A percentile compares a stretch with the other conserved stretches of the same genome.
phyloP scores from a whole-genome alignment of 2,888 invertebrate genomes.

The Agonopterix heracliana region DNA sequence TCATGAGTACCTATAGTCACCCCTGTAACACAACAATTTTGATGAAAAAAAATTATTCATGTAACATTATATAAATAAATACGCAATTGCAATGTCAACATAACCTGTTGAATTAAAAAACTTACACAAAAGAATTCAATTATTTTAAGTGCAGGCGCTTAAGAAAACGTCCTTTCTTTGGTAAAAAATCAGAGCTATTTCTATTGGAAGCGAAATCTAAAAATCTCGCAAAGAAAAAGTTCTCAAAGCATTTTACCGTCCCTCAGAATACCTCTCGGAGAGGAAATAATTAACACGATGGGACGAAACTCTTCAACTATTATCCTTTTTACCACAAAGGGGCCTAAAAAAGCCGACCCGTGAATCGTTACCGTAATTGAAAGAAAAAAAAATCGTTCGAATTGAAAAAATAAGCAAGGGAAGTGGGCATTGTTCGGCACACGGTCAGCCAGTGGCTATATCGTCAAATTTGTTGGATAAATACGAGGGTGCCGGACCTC shows the following conservation, averaged over 20 bases:
- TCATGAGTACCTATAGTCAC: too few relatives aligned
- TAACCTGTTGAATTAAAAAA: too few relatives aligned
- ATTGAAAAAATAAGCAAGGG: conserved; percentile 23
- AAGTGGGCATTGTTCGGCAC: conserved; percentile 18
- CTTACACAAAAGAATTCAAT: too few relatives aligned
- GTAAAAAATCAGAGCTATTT: not conserved
- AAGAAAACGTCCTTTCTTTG: not conserved
- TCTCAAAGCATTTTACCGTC: conserved; percentile 8
- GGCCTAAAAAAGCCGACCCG: conserved; percentile 28
- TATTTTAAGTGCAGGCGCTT: too few relatives aligned
- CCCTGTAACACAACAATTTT: too few relatives aligned
- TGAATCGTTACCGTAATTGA: conserved; percentile 40
- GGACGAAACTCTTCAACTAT: conserved; percentile 37
- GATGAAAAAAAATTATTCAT: too few relatives aligned
- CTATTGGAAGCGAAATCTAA: not conserved
- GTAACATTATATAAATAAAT: too few relatives aligned
- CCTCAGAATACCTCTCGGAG: conserved; percentile 28
- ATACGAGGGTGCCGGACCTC: conserved; percentile 11
- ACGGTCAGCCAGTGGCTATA: conserved; percentile 17
- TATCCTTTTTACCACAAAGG: conserved; percentile 38
- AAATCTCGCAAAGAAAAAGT: conserved; percentile 1
- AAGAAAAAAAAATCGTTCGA: conserved; percentile 27
- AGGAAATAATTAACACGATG: conserved; percentile 54
- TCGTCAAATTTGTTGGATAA: conserved; percentile 20
- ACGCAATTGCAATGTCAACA: too few relatives aligned